Conservation (phyloP, 2,888 invertebrate genomes). For the Gerosis bhagava region DNA sequence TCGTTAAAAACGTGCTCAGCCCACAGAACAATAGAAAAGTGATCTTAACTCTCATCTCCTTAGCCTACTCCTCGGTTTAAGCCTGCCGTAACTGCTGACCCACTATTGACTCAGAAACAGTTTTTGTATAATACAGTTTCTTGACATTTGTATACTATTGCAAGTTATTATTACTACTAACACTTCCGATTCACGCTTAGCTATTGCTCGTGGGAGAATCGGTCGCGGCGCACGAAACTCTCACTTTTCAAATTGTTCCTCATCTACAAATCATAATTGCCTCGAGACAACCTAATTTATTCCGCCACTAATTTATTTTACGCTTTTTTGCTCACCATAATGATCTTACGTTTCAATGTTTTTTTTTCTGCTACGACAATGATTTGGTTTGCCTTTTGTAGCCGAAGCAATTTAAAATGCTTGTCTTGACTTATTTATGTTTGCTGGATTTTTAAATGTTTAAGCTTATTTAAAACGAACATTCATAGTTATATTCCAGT, state of each 20-base stretch:
- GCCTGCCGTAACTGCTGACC: no score
- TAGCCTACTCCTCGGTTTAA: no score
- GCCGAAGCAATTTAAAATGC: conserved; percentile 1
- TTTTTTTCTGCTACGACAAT: conserved; percentile 5
- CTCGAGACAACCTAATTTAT: conserved; percentile 31
- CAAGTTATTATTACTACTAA: not conserved
- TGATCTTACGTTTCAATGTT: conserved; percentile 3
- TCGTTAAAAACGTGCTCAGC: no score
- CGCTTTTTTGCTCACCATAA: conserved; percentile 21
- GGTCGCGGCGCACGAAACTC: conserved; percentile 28
- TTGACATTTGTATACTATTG: no score
- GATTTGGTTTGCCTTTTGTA: not conserved
- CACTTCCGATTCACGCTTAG: conserved; percentile 10
- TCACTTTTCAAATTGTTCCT: conserved; percentile 35
- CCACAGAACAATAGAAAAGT: no score
- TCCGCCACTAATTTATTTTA: conserved; percentile 20
- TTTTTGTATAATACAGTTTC: no score
- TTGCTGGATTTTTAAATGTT: no score
- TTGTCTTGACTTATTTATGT: no score
- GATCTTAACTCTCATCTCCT: no score
- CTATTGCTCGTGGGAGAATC: conserved; percentile 24
- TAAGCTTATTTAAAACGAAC: no score
- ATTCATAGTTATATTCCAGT: no score
- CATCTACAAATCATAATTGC: conserved; percentile 34
- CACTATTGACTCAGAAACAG: no score